A percentile compares a stretch with the other conserved stretches of the same genome.
Evolutionary conservation across 2,888 invertebrate genomes (phyloP).

Genomic region (Philereme transversata): DNA sequence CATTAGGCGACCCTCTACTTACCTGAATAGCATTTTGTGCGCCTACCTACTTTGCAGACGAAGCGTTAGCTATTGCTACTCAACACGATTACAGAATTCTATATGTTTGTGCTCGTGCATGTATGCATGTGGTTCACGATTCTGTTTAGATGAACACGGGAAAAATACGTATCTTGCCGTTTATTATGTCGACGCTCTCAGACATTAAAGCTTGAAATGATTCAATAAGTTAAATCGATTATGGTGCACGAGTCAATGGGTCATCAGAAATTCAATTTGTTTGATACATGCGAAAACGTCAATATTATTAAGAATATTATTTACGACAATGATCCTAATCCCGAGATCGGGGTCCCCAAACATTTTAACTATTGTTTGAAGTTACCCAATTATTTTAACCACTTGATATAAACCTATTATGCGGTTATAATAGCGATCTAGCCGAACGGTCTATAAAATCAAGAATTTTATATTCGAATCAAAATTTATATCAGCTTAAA

Average conservation of each 20-base stretch:
- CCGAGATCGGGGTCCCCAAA: too few relatives aligned
- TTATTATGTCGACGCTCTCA: constrained; percentile 11
- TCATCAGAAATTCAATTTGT: constrained; percentile 8
- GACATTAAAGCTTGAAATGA: constrained; percentile 3
- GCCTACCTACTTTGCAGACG: constrained; percentile 54
- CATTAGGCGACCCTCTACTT: constrained; percentile 61
- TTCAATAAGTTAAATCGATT: constrained; percentile 1
- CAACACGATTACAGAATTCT: constrained; percentile 37
- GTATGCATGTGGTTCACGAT: constrained; percentile 34
- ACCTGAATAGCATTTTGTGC: constrained; percentile 56
- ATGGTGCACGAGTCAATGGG: not conserved
- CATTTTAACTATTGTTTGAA: too few relatives aligned
- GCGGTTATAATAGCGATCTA: too few relatives aligned
- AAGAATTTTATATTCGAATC: too few relatives aligned
- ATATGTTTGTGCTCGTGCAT: constrained; percentile 34
- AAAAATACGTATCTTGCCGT: constrained; percentile 2
- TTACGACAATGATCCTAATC: constrained; percentile 3
- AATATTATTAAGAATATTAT: constrained; percentile 1
- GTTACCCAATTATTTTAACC: too few relatives aligned
- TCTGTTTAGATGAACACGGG: constrained; percentile 18
- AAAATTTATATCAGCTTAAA: too few relatives aligned
- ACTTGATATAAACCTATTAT: too few relatives aligned
- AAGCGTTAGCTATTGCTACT: constrained; percentile 26
- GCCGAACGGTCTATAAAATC: too few relatives aligned
- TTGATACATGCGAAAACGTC: constrained; percentile 3